Evolutionary conservation across 1,140 invertebrate genomes (phyloP), one percentile per base, ranked within the genome.

Genomic region (Spodoptera frugiperda): DNA sequence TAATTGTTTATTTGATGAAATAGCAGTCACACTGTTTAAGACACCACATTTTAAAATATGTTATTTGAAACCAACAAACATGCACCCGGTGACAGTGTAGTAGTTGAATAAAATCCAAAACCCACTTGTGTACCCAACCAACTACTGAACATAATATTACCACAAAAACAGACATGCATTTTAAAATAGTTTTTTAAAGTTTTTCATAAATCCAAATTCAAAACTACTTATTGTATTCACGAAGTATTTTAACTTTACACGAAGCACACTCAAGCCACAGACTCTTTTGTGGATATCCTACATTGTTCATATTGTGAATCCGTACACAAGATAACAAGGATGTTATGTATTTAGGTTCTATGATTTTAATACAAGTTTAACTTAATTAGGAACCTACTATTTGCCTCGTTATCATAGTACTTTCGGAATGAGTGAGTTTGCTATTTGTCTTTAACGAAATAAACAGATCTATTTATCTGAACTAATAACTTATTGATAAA

Each of bases 261-360:
- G 61, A 78, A 78, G 77, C 77, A 73, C 71, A 78, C 30, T 61
- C 51, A 78, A 78, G 71, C 51, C 68, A 46, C 15, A 25, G 39
- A 74, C 19, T 49, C 55, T 4, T 74, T 49, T 21, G 33, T 55
- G 51, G 48, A 33, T 15, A 49, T 39, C 46, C 44, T 73, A 30
- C 9, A 61, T 39, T 71, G 15, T 51, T 15, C 12, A 51, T 3
- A 17, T 53, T 17, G 19, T 70, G 65, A 68, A 70, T 19, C 51
- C 14, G 46, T 61, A 70, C 54, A 15, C 65, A 25, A 25, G 75
- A 70, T 30, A 70, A 59, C 65, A 70, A 70, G 39, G 48, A 75
- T 63, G 39, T 39, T 14, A 70, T 15, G 19, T 1, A 5, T 68
- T 51, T 39, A 54, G n/a, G 1, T 19, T 61, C 9, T 70, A 5